Conservation (phyloP, 30 jellyfish, hydroid and myxozoan genomes). For the Mastigias papua region DNA sequence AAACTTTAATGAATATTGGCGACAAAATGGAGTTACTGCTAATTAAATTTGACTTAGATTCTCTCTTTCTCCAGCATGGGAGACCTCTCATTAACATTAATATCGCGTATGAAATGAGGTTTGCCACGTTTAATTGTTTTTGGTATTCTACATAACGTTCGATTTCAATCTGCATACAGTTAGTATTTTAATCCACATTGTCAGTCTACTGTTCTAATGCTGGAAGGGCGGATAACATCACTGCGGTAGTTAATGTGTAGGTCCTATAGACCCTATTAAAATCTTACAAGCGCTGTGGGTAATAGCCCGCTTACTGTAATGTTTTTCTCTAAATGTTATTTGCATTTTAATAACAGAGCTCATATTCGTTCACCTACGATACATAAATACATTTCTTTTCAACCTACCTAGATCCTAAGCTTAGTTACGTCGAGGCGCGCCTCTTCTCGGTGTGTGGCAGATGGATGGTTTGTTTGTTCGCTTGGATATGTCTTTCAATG, state of each 20-base stretch:
- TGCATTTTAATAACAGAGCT: background rate
- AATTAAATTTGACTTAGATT: background rate
- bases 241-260: background rate
- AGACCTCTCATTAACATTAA: background rate
- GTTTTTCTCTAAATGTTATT: background rate
- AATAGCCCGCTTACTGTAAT: background rate
- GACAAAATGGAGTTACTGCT: background rate
- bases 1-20: background rate
- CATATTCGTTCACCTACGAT: background rate
- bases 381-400: background rate
- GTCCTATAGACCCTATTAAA: background rate
- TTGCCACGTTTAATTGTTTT: background rate
- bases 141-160: background rate
- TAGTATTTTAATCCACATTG: background rate
- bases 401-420: background rate
- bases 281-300: background rate
- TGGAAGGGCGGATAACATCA: background rate
- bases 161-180: background rate
- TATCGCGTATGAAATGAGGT: background rate
- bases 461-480: background rate
- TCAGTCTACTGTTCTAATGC: background rate
- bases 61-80: background rate
- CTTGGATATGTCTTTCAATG: background rate
- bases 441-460: slow-evolving; percentile 1
- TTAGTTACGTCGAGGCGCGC: background rate